Percentiles rank a stretch among this genome's conserved stretches.
Conservation (phyloP, 1,140 invertebrate genomes). For the Anthonomus grandis region DNA sequence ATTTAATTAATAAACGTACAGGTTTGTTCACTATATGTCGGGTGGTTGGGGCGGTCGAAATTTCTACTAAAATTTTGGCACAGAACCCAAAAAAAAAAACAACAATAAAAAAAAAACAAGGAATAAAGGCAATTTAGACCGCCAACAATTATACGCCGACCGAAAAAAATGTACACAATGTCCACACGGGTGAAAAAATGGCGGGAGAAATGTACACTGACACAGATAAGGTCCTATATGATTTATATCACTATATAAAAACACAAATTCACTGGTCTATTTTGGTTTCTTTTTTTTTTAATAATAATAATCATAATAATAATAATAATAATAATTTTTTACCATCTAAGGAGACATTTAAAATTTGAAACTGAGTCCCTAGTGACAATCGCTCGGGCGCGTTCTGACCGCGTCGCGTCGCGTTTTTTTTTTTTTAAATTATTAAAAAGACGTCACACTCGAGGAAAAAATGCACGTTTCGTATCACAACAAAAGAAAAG, state of each 20-base stretch:
- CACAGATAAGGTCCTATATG: slow-evolving; percentile 23
- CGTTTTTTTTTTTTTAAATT: neutral
- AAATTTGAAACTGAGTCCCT: slow-evolving; percentile 24
- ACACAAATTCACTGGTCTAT: slow-evolving; percentile 28
- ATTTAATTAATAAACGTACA: neutral
- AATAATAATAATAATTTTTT: slow-evolving; percentile 16
- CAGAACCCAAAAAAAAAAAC: neutral
- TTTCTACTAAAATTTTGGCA: neutral
- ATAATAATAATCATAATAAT: too few species aligned
- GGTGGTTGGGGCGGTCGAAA: neutral
- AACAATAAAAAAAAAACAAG: neutral
- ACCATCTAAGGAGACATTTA: slow-evolving; percentile 25
- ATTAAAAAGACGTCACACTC: neutral
- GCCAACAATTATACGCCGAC: neutral
- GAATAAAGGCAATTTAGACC: neutral
- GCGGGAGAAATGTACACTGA: slow-evolving; percentile 19
- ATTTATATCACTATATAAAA: slow-evolving; percentile 19
- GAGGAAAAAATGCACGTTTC: too few species aligned
- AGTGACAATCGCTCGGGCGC: neutral
- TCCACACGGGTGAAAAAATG: too few species aligned
- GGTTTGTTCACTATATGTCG: neutral
- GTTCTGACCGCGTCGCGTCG: neutral
- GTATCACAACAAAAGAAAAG: too few species aligned
- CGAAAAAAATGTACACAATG: neutral
- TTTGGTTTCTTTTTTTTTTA: too few species aligned